phyloP scores from a whole-genome alignment of 2,113 vertebrate species.

The human (Homo sapiens) region DNA sequence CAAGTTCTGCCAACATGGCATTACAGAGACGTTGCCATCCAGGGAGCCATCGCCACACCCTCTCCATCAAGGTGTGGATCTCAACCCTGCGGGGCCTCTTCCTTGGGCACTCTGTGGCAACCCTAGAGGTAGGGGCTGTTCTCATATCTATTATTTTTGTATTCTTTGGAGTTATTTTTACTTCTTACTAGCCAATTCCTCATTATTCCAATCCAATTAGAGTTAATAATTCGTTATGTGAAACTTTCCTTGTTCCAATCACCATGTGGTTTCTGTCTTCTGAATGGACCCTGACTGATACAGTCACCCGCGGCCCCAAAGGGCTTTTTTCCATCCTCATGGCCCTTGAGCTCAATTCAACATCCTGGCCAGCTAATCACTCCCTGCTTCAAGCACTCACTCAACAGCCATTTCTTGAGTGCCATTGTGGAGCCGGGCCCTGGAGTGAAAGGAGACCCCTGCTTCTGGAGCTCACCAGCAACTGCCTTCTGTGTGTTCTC shows the following conservation, averaged over 20 bases:
- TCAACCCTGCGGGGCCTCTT: neutral
- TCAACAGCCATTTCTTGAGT: neutral
- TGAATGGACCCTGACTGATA: constrained; percentile 2
- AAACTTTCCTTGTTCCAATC: constrained; percentile 14
- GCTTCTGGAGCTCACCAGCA: neutral
- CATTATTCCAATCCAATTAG: neutral
- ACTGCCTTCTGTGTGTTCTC: neutral
- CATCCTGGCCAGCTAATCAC: neutral
- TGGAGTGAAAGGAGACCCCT: neutral
- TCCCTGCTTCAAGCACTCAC: neutral
- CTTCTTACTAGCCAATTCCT: neutral
- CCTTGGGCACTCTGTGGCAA: neutral
- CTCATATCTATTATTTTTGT: neutral
- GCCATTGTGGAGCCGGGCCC: neutral
- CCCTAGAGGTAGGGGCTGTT: neutral
- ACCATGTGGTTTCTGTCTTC: constrained; percentile 6
- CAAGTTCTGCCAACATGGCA: neutral
- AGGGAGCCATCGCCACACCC: neutral
- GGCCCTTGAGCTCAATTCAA: neutral
- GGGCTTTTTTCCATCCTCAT: neutral
- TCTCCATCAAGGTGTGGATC: neutral
- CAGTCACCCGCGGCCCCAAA: neutral
- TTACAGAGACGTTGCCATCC: neutral
- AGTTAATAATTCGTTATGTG: neutral
- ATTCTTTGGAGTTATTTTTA: neutral